phyloP scores from a whole-genome alignment of 2,113 vertebrate genomes.

The Cervus canadensis region DNA sequence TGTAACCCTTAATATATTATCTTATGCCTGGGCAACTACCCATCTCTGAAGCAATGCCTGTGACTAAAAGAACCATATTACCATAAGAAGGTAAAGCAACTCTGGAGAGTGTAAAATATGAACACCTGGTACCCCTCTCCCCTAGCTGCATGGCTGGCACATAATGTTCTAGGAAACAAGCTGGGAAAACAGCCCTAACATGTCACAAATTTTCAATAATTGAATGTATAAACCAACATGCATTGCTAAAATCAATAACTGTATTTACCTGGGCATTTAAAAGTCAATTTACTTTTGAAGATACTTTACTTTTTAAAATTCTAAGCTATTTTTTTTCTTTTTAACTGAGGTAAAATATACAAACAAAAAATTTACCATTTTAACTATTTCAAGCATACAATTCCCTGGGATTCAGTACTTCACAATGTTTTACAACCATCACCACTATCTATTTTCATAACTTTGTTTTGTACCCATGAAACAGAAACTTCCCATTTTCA shows the following conservation, averaged over 20 bases:
- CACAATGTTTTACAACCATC: not conserved
- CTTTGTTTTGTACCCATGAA: not conserved
- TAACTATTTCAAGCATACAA: not conserved
- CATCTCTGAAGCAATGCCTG: not conserved
- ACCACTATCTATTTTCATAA: not conserved
- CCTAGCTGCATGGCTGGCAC: not conserved
- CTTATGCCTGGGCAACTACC: not conserved
- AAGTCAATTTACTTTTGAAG: not conserved
- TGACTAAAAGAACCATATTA: not conserved
- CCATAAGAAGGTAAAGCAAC: not conserved
- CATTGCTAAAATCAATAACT: not conserved
- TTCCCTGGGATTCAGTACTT: not conserved
- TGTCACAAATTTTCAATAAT: not conserved
- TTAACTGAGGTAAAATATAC: not conserved
- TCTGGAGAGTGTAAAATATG: not conserved
- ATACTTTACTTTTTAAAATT: not conserved
- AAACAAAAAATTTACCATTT: not conserved
- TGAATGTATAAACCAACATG: not conserved
- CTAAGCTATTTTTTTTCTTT: not conserved
- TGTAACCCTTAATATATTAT: not conserved
- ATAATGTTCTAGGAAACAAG: not conserved
- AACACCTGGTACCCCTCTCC: not conserved
- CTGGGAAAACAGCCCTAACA: not conserved
- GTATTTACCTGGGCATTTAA: not conserved
- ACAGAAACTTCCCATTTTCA: not conserved